Conservation (phyloP, 2,888 invertebrate species). For the Tupiocoris notatus region DNA sequence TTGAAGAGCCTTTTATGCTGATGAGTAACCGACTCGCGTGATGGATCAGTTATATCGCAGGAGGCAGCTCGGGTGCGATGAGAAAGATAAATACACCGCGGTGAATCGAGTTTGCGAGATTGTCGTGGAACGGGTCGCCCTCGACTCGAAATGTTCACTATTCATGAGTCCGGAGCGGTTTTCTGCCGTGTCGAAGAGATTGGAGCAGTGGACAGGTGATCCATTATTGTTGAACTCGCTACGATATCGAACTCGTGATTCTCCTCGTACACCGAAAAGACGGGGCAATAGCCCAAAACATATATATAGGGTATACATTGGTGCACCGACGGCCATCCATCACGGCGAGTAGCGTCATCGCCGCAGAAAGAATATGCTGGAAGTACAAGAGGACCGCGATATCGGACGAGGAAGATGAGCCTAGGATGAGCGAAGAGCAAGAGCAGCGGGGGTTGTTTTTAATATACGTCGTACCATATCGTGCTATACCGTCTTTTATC, state of each 20-base stretch:
- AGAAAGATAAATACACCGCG: neutral
- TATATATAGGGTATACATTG: conserved; percentile 2
- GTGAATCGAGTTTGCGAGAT: neutral
- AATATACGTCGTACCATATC: conserved; percentile 14
- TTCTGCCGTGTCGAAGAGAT: conserved; percentile 6
- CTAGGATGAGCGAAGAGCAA: neutral
- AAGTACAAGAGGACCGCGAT: neutral
- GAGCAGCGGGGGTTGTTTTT: conserved; percentile 23
- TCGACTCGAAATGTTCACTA: conserved; percentile 15
- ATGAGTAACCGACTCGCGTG: neutral
- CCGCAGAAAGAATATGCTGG: neutral
- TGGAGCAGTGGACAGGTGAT: conserved; percentile 27
- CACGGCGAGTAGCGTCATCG: conserved; percentile 3
- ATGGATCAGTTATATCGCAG: neutral
- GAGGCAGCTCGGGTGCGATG: neutral
- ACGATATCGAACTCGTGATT: neutral
- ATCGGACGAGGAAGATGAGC: neutral
- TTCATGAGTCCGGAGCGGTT: conserved; percentile 15
- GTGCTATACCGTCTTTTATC: conserved; percentile 18
- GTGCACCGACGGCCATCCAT: conserved; percentile 6
- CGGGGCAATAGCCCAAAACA: neutral
- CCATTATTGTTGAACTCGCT: conserved; percentile 11
- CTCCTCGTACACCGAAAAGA: neutral
- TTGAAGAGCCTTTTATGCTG: neutral
- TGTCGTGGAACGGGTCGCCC: neutral